Evolutionary conservation across 2,113 vertebrate species (phyloP), one percentile per base, ranked within the genome.

Genomic region (Aegotheles bennettii): DNA sequence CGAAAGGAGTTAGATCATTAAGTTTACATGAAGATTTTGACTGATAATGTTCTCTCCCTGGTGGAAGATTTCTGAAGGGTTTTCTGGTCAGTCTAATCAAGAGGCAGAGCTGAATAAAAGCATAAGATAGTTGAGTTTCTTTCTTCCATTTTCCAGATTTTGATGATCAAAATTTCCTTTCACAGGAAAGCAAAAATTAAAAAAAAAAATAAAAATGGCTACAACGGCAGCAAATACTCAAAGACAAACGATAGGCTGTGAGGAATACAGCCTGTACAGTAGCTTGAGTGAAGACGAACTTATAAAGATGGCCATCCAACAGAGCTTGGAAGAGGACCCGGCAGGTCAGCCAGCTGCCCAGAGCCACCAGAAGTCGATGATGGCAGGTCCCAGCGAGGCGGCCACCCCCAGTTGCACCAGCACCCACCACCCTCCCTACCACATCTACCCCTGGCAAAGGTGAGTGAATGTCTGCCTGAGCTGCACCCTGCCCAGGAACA

Each of bases 231-330:
- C 95, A 85, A 97, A 96, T 26, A 64, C 92, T 9, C 95, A 97
- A 31, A 92, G 95, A 4, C 68, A 87, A 91, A 73, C 82, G 1
- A 96, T 97, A 8, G 97, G 97, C 28, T 97, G 97, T 0, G 99
- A 99, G 69, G 99, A 99, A 80, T 99, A 99, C 96, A 99, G 98
- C 42, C 80, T 99, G 56, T 99, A 99, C 94, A 97, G 98, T 38
- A 98, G 98, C 94, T 93, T 99, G 94, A 99, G 97, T 2, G 99
- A 99, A 65, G 98, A 99, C 0, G 98, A 99, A 84, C 98, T 99
- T n/a, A 91, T 99, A 63, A 98, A 99, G 95, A 95, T 99, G 93
- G 99, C 99, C 91, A 99, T 99, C 2, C 98, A 99, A 86, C 99
- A 98, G 95, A 99, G 99, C 93, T 93, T 99, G 78, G 97, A 86